Percentiles rank a stretch among this genome's conserved stretches.
phyloP scores from a whole-genome alignment of 2,797 vertebrate genomes.

The Sylvilagus floridanus region DNA sequence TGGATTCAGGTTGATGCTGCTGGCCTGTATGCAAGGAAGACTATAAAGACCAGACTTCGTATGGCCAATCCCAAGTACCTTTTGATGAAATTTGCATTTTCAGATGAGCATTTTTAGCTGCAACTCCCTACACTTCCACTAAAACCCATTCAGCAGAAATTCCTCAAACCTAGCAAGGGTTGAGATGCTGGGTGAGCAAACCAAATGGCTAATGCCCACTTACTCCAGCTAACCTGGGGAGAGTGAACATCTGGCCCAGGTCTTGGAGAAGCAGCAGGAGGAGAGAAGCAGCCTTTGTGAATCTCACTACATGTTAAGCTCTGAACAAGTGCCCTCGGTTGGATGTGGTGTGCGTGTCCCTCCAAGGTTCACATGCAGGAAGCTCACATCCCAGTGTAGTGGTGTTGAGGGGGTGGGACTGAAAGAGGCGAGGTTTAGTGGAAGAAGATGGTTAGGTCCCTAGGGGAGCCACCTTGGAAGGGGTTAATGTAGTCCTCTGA shows the following conservation, averaged over 20 bases:
- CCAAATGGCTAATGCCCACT: not conserved
- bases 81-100: not conserved
- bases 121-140: not conserved
- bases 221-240: not conserved
- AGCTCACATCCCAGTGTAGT: not conserved
- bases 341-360: not conserved
- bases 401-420: too few relatives aligned
- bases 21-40: not conserved
- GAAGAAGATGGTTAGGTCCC: not conserved
- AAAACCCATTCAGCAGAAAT: not conserved
- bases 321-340: not conserved
- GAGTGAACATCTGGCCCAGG: not conserved
- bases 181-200: not conserved
- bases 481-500: not conserved
- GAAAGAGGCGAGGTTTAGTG: not conserved
- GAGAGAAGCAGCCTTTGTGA: not conserved
- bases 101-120: not conserved
- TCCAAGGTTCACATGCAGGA: not conserved
- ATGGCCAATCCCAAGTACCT: not conserved
- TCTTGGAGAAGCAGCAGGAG: too few relatives aligned
- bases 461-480: not conserved
- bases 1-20: not conserved
- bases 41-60: fast-evolving
- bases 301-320: fast-evolving
- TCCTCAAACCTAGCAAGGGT: not conserved